phyloP scores from a whole-genome alignment of 2,113 vertebrate genomes.

The Madoqua kirkii region DNA sequence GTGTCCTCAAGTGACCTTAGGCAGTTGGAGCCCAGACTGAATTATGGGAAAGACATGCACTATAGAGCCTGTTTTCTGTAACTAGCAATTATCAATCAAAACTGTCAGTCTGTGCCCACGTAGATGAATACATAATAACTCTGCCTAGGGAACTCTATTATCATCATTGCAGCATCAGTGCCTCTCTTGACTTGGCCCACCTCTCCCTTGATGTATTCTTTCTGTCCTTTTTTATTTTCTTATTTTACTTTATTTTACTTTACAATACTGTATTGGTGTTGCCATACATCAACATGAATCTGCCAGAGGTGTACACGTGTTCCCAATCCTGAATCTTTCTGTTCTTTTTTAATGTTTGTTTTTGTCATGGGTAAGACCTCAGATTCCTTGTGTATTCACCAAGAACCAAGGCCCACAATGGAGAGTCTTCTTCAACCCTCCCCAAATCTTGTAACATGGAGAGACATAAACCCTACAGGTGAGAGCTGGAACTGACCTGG shows the following conservation, averaged over 20 bases:
- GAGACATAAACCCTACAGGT: neutral
- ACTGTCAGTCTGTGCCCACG: neutral
- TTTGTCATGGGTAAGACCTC: neutral
- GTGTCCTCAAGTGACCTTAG: neutral
- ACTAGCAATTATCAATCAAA: neutral
- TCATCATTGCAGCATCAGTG: neutral
- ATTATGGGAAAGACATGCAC: neutral
- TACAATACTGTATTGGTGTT: too few species aligned
- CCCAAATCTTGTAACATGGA: neutral
- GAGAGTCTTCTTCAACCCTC: neutral
- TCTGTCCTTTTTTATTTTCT: neutral
- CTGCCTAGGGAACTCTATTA: neutral
- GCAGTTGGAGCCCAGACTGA: neutral
- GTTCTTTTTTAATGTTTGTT: neutral
- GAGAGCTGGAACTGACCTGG: neutral
- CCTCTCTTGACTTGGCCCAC: neutral
- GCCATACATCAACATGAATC: too few species aligned
- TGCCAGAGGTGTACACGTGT: too few species aligned
- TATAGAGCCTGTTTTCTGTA: neutral
- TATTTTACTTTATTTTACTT: neutral
- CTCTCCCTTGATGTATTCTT: neutral
- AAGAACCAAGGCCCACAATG: neutral
- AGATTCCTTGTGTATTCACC: neutral
- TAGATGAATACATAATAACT: neutral
- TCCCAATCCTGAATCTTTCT: neutral